Conservation (phyloP, 1,140 invertebrate genomes). For the Oryctes rhinoceros region DNA sequence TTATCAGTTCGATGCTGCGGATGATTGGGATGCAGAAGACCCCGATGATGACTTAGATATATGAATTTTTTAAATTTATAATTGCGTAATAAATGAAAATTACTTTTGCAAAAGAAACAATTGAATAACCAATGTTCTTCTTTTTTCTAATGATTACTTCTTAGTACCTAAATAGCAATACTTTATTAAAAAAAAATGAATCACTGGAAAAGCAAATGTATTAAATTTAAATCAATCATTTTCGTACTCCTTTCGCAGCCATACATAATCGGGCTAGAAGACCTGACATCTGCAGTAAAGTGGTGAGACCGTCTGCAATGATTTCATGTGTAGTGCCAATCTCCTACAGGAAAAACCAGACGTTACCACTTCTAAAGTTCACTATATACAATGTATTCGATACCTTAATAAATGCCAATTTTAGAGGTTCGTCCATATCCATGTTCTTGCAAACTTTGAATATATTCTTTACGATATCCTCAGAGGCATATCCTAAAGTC, state of each 20-base stretch:
- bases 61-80: constrained; percentile 48
- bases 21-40: constrained; percentile 73
- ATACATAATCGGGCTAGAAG: constrained; percentile 84
- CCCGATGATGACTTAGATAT: constrained; percentile 71
- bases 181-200: neutral
- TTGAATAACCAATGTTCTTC: too few species aligned
- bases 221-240: neutral
- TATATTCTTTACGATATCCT: constrained; percentile 96
- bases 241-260: constrained; percentile 49
- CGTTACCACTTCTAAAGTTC: constrained; percentile 6
- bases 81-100: too few species aligned
- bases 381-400: constrained; percentile 30
- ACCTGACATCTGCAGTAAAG: constrained; percentile 89
- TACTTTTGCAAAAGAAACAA: too few species aligned
- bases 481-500: constrained; percentile 92
- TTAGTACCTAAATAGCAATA: neutral
- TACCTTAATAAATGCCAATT: constrained; percentile 88
- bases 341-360: constrained; percentile 70
- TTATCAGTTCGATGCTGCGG: constrained; percentile 67
- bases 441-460: constrained; percentile 93
- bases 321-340: constrained; percentile 92
- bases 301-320: constrained; percentile 87
- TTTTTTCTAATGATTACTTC: too few species aligned
- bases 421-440: constrained; percentile 80
- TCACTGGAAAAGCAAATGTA: neutral